phyloP scores from a whole-genome alignment of 2,888 invertebrate genomes.

The Myathropa florea region DNA sequence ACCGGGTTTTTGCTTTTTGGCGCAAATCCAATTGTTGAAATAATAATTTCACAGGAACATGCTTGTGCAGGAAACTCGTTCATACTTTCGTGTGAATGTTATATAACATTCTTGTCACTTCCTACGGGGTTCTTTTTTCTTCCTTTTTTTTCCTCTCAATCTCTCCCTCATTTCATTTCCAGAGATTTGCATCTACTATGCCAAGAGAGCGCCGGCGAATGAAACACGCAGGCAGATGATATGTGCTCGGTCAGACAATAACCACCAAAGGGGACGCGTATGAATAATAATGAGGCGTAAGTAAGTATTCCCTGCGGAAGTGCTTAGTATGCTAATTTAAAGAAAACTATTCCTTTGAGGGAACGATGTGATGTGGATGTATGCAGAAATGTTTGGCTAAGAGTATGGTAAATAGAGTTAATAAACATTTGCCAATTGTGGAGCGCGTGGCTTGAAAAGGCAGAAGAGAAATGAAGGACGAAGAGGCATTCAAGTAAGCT shows the following conservation, averaged over 20 bases:
- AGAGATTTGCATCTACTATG: conserved; percentile 13
- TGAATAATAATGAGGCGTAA: conserved; percentile 40
- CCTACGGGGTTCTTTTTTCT: background rate
- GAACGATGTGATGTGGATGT: background rate
- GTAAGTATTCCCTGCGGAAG: conserved; percentile 3
- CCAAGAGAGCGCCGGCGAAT: conserved; percentile 55
- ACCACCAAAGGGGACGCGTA: conserved; percentile 26
- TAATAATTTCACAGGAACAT: conserved; percentile 60
- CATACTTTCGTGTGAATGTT: conserved; percentile 26
- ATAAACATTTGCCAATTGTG: background rate
- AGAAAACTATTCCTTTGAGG: background rate
- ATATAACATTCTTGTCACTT: conserved; percentile 42
- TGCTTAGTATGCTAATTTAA: background rate
- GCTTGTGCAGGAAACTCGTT: conserved; percentile 6
- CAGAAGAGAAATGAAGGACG: too few species aligned
- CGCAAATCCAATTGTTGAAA: conserved; percentile 68
- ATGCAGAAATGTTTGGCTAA: background rate
- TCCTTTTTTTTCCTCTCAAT: background rate
- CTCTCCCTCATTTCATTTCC: background rate
- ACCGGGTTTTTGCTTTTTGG: conserved; percentile 58
- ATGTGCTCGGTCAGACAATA: conserved; percentile 40
- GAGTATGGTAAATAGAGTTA: background rate
- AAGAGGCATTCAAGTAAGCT: too few species aligned
- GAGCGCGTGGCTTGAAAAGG: too few species aligned
- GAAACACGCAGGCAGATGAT: conserved; percentile 61